A percentile compares a stretch with the other conserved stretches of the same genome.
Evolutionary conservation across 2,113 vertebrate genomes (phyloP).

Genomic region (Porphyrio hochstetteri): DNA sequence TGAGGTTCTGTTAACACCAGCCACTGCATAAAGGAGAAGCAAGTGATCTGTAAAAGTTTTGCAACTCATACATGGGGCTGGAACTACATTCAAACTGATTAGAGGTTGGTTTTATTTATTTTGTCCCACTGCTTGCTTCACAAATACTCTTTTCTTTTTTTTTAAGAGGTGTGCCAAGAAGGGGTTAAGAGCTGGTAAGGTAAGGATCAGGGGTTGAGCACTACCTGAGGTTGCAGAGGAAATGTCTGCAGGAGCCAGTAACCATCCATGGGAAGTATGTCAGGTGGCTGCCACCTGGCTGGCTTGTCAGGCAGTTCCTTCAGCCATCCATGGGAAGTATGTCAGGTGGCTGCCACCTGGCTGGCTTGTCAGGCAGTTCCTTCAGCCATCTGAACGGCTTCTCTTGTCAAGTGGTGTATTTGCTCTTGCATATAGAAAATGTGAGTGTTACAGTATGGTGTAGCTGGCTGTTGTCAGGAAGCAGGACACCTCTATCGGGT

Average conservation of each 20-base stretch:
- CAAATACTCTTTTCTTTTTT: not conserved
- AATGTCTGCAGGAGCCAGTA: not conserved
- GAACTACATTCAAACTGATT: accelerated
- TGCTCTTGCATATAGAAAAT: not conserved
- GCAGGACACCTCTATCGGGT: not conserved
- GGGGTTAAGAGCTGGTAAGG: not conserved
- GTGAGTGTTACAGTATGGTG: not conserved
- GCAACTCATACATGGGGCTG: not conserved
- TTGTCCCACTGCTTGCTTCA: not conserved
- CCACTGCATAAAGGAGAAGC: not conserved
- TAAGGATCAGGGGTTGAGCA: not conserved
- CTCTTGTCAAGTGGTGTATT: not conserved
- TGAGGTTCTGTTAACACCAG: not conserved
- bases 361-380: not conserved
- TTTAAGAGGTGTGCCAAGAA: not conserved
- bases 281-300: not conserved
- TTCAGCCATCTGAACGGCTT: not conserved
- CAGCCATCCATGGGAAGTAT: not conserved
- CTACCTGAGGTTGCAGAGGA: not conserved
- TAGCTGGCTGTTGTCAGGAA: not conserved
- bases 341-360: not conserved
- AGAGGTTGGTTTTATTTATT: not conserved
- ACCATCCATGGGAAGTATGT: not conserved
- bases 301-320: not conserved
- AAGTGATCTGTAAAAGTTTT: not conserved